Base-by-base conservation (phyloP, 35 echinoderm and acorn worm species). In the Heliocidaris tuberculata region DNA sequence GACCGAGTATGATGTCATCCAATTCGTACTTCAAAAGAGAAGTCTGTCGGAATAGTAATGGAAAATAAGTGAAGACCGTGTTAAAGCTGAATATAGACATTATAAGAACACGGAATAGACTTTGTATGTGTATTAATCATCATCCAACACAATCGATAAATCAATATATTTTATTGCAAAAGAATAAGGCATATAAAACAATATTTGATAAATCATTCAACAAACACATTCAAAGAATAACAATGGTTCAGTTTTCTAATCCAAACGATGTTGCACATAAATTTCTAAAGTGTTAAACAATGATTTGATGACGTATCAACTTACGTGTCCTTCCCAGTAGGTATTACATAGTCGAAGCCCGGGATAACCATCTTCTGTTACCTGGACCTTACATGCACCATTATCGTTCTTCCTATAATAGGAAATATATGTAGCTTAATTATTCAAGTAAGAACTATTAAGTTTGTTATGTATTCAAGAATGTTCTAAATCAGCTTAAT, bases 341-440 rank as follows among this genome's bases (percentile, higher is more conserved):
- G 91, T 93, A 27, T 93, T 93, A 29, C 91, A 93, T 52, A 93
- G 27, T 31, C 91, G 91, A 93, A 93, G 91, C 21, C 91, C 91
- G 30, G 47, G 48, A 31, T 52, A 93, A 9, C 91, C 91, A 31
- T 32, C 87, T 17, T 89, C 87, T 42, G 87, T 89, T 7, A 32
- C 47, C 16, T 89, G 9, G 15, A 89, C 31, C 29, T 32, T 24
- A 42, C 87, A 89, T 9, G 65, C 7, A 78, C 65, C 65, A n/a
- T 78, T 78, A n/a, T 78, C 27, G 7, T 78, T 78, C 65, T n/a
- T 19, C 17, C 65, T 78, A 24, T 78, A 78, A 24, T 70, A 60
- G 24, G 21, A 56, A 2, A 12, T 10, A 56, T 56, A 56, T 56
- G 11, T 56, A n/a, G 27, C 1, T 78, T n/a, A 78, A 78, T 27